Base-by-base conservation (phyloP, 2,888 invertebrate genomes). In the Tetramorium bicarinatum region DNA sequence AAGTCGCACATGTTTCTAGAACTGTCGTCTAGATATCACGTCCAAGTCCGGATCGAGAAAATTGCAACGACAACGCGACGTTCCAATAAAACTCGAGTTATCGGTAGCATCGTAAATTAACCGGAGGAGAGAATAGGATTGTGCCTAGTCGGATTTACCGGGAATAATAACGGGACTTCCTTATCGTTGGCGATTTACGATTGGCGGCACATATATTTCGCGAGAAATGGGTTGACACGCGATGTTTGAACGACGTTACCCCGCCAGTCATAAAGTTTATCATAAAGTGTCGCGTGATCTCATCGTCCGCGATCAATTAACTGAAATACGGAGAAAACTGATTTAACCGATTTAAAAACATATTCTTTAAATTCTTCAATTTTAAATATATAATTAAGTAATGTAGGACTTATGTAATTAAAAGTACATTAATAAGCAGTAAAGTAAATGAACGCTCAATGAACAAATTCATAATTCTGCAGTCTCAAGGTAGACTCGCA, bases 21-120 rank as follows among this genome's bases (percentile, higher is more conserved):
- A 72, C 13, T 71, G 72, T 59, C 34, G 18, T 29, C 4, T 34
- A 34, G 8, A 59, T 79, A 69, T 59, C 59, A 38, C 15, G 13
- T 59, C 25, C 29, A 34, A 18, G 2, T 38, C 3, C 13, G 47
- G 13, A 25, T 38, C 25, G 59, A 80, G 72, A 61, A 80, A 80
- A 80, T 59, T 54, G 44, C 25, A 34, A 25, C 44, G 79, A 59
- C 71, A 34, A 69, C 69, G 54, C 25, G 61, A 61, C 25, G 49
- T 62, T 61, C 38, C 62, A 34, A 41, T 38, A 52, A 61, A 75
- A 75, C 61, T 75, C 34, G 62, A 41, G 81, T 81, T 81, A 81
- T 81, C 81, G 62, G 62, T 75, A 75, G 62, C 75, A 52, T 64
- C 62, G 76, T 81, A 81, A 75, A 74, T 75, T 81, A 81, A 76